Base-by-base conservation (phyloP, 2,113 vertebrate species). In the Nansenia antarctica region DNA sequence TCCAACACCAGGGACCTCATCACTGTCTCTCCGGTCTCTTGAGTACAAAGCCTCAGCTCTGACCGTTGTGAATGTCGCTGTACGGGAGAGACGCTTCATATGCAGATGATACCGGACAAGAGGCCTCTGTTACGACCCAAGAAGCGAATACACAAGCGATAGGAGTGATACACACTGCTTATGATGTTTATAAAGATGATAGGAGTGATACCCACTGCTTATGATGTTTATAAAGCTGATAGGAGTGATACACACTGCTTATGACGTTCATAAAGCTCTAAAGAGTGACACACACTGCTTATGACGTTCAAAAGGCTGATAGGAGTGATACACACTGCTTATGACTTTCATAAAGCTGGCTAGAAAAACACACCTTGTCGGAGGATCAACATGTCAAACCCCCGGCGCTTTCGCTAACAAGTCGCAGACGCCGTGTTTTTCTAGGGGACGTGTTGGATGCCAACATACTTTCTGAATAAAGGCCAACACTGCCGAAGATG, bases 301-400 rank as follows among this genome's bases (percentile, higher is more conserved):
- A n/a, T n/a, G n/a, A n/a, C n/a, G n/a, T n/a, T n/a, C n/a, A n/a
- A n/a, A n/a, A n/a, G n/a, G n/a, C n/a, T n/a, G n/a, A n/a, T n/a
- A n/a, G n/a, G n/a, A n/a, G 42, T 67, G 79, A 80, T 82, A 82
- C 81, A 60, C 64, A 22, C 59, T 49, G 39, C 37, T 15, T 61
- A 60, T 49, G 52, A 73, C 57, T 66, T 62, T 53, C 65, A 74
- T 65, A 68, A 1, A 70, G 65, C 67, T 81, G 69, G 74, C 67
- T 73, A 69, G 70, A 76, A 69, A 85, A 79, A 78, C 73, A 58
- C 73, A 88, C 84, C 76, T 84, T 85, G 69, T 65, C 52, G 71
- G 62, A 68, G 64, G 61, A 59, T 57, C 61, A 20, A 59, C 64
- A 57, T 55, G 15, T 71, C 64, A 61, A 30, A 58, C 31, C 58